A percentile compares a stretch with the other conserved stretches of the same genome.
Conservation (phyloP, 2,888 invertebrate genomes). For the Leistus spinibarbis region DNA sequence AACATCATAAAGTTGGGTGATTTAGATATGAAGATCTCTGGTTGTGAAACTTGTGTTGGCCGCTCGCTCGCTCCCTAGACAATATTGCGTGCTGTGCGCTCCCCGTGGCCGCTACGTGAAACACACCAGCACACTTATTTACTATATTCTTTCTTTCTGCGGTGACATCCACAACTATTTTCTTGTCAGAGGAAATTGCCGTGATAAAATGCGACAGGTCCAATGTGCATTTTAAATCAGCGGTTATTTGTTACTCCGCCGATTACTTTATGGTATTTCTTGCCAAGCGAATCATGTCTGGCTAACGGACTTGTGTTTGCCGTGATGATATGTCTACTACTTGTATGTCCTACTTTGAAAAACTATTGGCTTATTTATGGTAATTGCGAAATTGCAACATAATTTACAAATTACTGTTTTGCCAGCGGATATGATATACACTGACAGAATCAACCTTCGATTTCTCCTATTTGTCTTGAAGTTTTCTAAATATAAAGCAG, state of each 20-base stretch:
- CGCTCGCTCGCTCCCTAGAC: not conserved
- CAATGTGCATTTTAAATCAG: not conserved
- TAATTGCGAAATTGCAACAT: not conserved
- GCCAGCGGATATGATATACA: not conserved
- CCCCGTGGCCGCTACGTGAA: not conserved
- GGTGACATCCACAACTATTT: not conserved
- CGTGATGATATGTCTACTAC: not conserved
- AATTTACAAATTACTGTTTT: not conserved
- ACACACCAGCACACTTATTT: not conserved
- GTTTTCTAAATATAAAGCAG: no score
- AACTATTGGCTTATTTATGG: not conserved
- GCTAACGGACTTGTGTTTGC: not conserved
- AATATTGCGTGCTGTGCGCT: constrained; percentile 16
- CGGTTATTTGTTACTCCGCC: not conserved
- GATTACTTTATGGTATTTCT: not conserved
- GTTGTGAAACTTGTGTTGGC: constrained; percentile 20
- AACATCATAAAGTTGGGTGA: constrained; percentile 33
- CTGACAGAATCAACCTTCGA: not conserved
- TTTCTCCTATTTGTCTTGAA: not conserved
- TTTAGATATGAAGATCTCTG: constrained; percentile 31
- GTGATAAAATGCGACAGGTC: not conserved
- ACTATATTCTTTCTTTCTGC: not conserved
- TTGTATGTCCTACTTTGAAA: not conserved
- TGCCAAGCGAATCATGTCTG: not conserved
- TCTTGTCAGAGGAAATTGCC: not conserved